phyloP scores from a whole-genome alignment of 2,888 invertebrate species.

The Oscheius sp. region DNA sequence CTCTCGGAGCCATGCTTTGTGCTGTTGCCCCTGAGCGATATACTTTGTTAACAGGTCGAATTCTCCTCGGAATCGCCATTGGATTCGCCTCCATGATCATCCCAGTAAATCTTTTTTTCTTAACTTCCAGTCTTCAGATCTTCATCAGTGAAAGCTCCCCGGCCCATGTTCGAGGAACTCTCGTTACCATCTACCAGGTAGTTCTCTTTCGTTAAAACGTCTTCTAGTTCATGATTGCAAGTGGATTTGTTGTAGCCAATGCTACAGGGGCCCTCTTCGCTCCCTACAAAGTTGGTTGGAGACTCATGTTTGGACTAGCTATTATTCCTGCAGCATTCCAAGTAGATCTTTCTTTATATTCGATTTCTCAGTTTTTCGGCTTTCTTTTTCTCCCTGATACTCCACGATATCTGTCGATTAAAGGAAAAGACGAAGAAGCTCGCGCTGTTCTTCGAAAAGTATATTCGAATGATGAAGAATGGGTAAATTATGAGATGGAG shows the following conservation, averaged over 20 bases:
- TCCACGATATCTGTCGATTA: slow-evolving; percentile 71
- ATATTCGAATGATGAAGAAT: slow-evolving; percentile 57
- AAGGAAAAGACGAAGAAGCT: slow-evolving; percentile 47
- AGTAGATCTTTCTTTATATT: slow-evolving; percentile 32
- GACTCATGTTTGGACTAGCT: slow-evolving; percentile 75
- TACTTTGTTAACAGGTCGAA: slow-evolving; percentile 57
- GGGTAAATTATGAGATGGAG: slow-evolving; percentile 60
- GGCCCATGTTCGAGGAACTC: slow-evolving; percentile 72
- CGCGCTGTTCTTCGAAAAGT: slow-evolving; percentile 46
- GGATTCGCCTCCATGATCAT: slow-evolving; percentile 73
- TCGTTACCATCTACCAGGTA: slow-evolving; percentile 72
- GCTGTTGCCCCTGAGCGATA: slow-evolving; percentile 57
- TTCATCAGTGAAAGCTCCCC: slow-evolving; percentile 76
- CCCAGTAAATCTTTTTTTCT: too few relatives aligned
- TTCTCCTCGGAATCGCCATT: slow-evolving; percentile 64
- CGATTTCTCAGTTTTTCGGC: slow-evolving; percentile 73
- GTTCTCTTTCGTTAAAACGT: slow-evolving; percentile 69
- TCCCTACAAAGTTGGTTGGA: slow-evolving; percentile 73
- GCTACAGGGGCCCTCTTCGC: slow-evolving; percentile 73
- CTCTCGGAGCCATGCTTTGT: slow-evolving; percentile 73
- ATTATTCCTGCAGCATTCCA: slow-evolving; percentile 69
- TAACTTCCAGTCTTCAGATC: too few relatives aligned
- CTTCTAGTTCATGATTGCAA: slow-evolving; percentile 71
- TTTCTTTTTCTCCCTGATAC: slow-evolving; percentile 76
- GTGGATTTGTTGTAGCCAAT: slow-evolving; percentile 75